These are phyloP conservation scores for Forbesichthys papilliferus DNA, from an alignment of 2,113 vertebrate species.

Conservation along the genomic window DNA sequence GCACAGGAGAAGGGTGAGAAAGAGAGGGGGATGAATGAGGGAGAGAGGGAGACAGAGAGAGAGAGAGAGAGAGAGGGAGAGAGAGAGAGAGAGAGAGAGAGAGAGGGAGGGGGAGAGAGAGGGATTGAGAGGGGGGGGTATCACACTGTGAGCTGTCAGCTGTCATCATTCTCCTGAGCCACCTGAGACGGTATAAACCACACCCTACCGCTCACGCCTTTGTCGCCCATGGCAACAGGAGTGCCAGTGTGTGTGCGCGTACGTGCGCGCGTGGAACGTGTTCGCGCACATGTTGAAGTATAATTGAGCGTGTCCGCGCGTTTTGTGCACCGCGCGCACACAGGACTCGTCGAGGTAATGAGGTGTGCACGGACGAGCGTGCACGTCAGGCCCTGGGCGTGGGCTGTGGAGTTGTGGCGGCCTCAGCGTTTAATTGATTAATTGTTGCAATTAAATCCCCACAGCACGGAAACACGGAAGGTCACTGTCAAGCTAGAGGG, in stretches of 20 bases:
- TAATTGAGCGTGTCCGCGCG: constrained; percentile 10
- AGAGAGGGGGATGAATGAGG: constrained; percentile 42
- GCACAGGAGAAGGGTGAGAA: constrained; percentile 51
- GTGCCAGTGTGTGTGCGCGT: neutral
- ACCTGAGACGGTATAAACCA: constrained; percentile 75
- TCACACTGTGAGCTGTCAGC: constrained; percentile 74
- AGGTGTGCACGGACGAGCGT: constrained; percentile 49
- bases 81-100: constrained; percentile 24
- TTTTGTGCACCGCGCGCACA: constrained; percentile 9
- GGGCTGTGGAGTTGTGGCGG: constrained; percentile 63
- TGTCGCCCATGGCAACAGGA: constrained; percentile 72
- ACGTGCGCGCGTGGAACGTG: neutral
- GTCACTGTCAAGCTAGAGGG: constrained; percentile 69
- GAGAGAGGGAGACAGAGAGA: constrained; percentile 1
- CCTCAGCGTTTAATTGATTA: constrained; percentile 81
- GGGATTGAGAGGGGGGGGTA: constrained; percentile 39
- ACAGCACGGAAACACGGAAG: constrained; percentile 47
- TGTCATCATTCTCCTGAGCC: constrained; percentile 75
- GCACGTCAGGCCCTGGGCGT: constrained; percentile 35
- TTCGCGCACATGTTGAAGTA: neutral
- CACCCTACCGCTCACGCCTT: constrained; percentile 72
- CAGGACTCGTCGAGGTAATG: constrained; percentile 58
- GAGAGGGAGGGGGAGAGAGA: constrained; percentile 25
- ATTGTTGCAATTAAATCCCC: constrained; percentile 76
- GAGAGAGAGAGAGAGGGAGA: constrained; percentile 40